Conservation (phyloP, 2,113 vertebrate species). For the Thamnophis sirtalis region DNA sequence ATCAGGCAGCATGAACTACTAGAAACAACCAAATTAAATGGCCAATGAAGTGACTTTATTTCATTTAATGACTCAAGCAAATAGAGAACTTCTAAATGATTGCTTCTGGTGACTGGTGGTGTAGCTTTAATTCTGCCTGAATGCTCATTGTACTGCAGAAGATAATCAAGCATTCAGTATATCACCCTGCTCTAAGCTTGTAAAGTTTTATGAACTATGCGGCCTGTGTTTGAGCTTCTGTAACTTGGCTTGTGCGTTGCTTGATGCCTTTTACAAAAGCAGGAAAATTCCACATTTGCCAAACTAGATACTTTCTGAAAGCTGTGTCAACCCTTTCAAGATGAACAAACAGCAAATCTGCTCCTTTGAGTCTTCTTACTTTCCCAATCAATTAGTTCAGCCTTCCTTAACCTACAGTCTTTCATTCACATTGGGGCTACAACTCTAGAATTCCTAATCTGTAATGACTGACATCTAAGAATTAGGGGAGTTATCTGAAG, state of each 20-base stretch:
- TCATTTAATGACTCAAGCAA: conserved; percentile 1
- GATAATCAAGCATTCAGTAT: neutral
- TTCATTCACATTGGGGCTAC: neutral
- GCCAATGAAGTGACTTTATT: neutral
- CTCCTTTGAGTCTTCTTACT: neutral
- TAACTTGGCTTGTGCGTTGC: neutral
- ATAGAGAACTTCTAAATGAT: neutral
- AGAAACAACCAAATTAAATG: conserved; percentile 15
- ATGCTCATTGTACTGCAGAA: neutral
- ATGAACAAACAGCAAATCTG: neutral
- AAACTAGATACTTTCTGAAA: conserved; percentile 2
- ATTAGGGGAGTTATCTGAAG: neutral
- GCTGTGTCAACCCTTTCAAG: neutral
- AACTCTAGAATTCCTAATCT: neutral
- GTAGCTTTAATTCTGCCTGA: neutral
- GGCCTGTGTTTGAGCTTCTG: neutral
- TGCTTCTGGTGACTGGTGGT: neutral
- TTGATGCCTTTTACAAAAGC: conserved; percentile 1
- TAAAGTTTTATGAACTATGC: conserved; percentile 13
- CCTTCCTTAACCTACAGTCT: neutral
- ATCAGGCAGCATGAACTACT: neutral
- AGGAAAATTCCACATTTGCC: neutral
- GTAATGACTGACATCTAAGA: neutral
- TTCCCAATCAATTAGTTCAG: neutral
- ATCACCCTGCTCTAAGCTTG: neutral